These are phyloP conservation scores for Vandiemenella viatica DNA, from an alignment of 2,888 invertebrate genomes.

Conservation along the genomic window DNA sequence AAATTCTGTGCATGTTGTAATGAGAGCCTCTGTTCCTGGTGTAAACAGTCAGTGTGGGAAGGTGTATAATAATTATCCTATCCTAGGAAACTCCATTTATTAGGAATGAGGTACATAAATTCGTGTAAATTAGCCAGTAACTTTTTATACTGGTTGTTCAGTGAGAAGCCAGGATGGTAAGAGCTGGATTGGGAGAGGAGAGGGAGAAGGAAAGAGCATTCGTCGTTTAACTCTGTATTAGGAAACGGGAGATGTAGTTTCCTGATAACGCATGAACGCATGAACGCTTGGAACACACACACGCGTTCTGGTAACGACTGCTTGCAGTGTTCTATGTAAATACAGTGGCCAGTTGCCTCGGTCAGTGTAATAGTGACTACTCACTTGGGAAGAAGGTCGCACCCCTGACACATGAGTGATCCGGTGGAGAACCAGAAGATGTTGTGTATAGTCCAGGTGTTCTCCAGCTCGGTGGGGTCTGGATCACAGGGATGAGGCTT, in stretches of 20 bases:
- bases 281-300: background rate
- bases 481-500: constrained; percentile 35
- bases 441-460: constrained; percentile 36
- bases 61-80: no score
- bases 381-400: constrained; percentile 36
- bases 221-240: background rate
- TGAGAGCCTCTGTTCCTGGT: no score
- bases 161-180: no score
- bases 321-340: background rate
- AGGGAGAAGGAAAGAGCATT: no score
- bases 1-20: no score
- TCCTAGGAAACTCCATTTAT: no score
- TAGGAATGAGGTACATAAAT: no score
- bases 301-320: background rate
- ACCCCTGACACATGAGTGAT: constrained; percentile 39
- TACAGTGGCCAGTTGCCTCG: no score
- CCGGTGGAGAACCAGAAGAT: constrained; percentile 43
- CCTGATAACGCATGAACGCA: background rate
- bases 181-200: no score
- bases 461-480: constrained; percentile 37
- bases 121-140: no score
- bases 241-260: background rate
- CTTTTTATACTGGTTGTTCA: no score
- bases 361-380: constrained; percentile 12
- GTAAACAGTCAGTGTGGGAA: no score